A percentile compares a stretch with the other conserved stretches of the same genome.
phyloP scores from a whole-genome alignment of 2,888 invertebrate genomes.

The Aethes cnicana region DNA sequence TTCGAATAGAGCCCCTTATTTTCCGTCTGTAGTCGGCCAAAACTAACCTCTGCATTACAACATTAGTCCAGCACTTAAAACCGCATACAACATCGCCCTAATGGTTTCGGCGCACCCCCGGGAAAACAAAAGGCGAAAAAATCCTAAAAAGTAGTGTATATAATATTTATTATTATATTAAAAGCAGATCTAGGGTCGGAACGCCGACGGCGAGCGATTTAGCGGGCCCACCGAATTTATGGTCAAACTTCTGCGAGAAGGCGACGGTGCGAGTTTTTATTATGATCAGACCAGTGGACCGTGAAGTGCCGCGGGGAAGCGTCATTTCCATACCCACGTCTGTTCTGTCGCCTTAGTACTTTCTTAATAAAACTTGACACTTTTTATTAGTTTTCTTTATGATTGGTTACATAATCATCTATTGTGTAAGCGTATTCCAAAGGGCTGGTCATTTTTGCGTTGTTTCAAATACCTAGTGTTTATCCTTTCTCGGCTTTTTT shows the following conservation, averaged over 20 bases:
- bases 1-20: no score
- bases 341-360: constrained; percentile 75
- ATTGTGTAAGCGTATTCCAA: no score
- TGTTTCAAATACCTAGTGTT: no score
- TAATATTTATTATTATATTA: constrained; percentile 80
- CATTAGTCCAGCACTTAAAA: constrained; percentile 78
- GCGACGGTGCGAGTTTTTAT: constrained; percentile 83
- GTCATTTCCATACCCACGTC: constrained; percentile 77
- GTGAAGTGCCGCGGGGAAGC: constrained; percentile 78
- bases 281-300: constrained; percentile 83
- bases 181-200: constrained; percentile 69
- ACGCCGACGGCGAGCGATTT: constrained; percentile 72
- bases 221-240: constrained; percentile 78
- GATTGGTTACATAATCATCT: no score
- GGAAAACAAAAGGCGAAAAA: constrained; percentile 68
- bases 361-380: constrained; percentile 74
- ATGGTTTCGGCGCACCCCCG: constrained; percentile 70
- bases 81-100: constrained; percentile 78
- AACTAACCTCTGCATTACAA: constrained; percentile 53
- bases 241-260: constrained; percentile 80
- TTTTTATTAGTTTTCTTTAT: constrained; percentile 20
- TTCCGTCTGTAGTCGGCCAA: neutral
- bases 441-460: no score
- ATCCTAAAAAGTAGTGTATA: constrained; percentile 69
- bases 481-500: no score